phyloP scores from a whole-genome alignment of 2,888 invertebrate genomes.

The Acronicta leporina region DNA sequence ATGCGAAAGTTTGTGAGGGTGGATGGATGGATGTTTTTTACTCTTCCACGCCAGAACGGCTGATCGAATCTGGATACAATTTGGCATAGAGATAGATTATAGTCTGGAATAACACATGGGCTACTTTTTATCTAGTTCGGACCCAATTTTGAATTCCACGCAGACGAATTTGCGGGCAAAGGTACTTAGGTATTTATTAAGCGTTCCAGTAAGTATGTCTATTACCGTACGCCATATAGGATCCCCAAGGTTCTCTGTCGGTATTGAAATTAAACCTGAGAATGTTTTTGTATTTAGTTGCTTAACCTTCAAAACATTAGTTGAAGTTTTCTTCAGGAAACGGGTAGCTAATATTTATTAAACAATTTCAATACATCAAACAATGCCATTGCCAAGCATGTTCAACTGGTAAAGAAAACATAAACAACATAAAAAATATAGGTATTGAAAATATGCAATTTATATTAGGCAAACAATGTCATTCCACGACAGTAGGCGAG shows the following conservation, averaged over 20 bases:
- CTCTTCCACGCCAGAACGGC: too few relatives aligned
- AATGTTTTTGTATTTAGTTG: slow-evolving; percentile 35
- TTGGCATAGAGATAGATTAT: too few relatives aligned
- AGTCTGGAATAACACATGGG: too few relatives aligned
- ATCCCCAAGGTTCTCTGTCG: slow-evolving; percentile 1
- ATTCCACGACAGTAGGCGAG: slow-evolving; percentile 8
- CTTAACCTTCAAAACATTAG: slow-evolving; percentile 27
- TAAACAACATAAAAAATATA: slow-evolving; percentile 4
- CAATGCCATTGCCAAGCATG: slow-evolving; percentile 9
- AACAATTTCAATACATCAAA: slow-evolving; percentile 32
- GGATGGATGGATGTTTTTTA: too few relatives aligned
- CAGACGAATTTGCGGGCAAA: too few relatives aligned
- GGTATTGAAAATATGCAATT: slow-evolving; percentile 3
- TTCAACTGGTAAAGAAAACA: slow-evolving; percentile 19
- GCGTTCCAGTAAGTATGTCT: too few relatives aligned
- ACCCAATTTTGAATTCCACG: too few relatives aligned
- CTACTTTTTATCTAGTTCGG: too few relatives aligned
- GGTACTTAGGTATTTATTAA: too few relatives aligned
- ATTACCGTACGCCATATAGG: neutral
- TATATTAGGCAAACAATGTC: slow-evolving; percentile 10
- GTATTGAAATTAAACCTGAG: slow-evolving; percentile 21
- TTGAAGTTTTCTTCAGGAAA: slow-evolving; percentile 33
- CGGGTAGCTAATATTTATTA: slow-evolving; percentile 34
- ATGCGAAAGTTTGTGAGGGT: too few relatives aligned
- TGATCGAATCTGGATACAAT: too few relatives aligned